Conservation (phyloP, 1,140 invertebrate species). For the Drosophila ironensis region DNA sequence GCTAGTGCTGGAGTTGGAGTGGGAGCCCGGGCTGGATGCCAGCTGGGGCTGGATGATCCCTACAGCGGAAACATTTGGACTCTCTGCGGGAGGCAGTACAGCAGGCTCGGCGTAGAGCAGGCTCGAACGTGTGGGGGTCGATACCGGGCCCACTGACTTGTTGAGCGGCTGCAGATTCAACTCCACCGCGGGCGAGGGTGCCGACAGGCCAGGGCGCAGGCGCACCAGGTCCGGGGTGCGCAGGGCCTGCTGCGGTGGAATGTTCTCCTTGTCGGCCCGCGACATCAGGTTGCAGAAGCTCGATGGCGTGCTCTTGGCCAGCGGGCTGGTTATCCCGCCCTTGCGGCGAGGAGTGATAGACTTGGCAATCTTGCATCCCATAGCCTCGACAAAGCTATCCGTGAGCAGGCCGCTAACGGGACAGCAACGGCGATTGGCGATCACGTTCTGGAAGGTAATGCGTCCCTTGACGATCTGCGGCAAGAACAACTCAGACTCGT, state of each 20-base stretch:
- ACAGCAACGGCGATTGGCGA: constrained; percentile 62
- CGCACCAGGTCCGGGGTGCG: constrained; percentile 41
- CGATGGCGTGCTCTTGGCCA: constrained; percentile 45
- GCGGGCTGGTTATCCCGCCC: constrained; percentile 9
- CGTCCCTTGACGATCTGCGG: constrained; percentile 62
- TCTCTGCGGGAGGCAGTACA: neutral
- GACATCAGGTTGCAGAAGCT: neutral
- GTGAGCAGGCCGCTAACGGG: constrained; percentile 15
- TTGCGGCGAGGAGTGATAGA: no score
- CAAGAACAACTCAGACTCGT: constrained; percentile 65
- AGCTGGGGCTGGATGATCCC: no score
- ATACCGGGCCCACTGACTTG: neutral
- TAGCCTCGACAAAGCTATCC: neutral
- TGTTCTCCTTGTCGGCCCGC: constrained; percentile 34
- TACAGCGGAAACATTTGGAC: neutral
- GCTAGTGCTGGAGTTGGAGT: no score
- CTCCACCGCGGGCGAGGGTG: neutral
- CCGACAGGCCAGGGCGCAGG: neutral
- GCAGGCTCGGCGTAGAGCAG: neutral
- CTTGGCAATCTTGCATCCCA: no score
- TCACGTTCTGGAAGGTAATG: constrained; percentile 65
- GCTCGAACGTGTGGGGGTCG: neutral
- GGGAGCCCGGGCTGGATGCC: no score
- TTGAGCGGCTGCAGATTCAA: neutral
- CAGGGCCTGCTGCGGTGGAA: neutral